Evolutionary conservation across 2,797 vertebrate species (phyloP).

Genomic region (Crocodylus rhombifer): DNA sequence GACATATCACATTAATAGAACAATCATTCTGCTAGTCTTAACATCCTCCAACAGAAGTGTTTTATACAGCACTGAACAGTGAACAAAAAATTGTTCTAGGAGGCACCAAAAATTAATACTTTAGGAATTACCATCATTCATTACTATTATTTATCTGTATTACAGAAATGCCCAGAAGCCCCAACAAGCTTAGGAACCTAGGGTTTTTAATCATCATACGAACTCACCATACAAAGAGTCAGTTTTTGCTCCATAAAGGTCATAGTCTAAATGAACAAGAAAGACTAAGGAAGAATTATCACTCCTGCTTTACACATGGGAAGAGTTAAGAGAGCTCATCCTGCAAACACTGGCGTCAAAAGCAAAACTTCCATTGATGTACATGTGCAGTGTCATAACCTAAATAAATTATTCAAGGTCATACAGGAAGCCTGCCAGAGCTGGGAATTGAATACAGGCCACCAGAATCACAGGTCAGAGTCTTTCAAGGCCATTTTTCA

Average conservation of each 20-base stretch:
- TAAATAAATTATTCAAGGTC: background rate
- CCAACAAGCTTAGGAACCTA: slow-evolving; percentile 12
- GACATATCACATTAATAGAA: background rate
- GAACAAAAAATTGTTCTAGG: background rate
- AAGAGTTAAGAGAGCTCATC: background rate
- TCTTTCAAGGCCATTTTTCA: background rate
- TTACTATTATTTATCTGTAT: background rate
- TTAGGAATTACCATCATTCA: background rate
- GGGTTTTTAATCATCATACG: slow-evolving; percentile 1
- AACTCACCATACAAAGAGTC: slow-evolving; percentile 16
- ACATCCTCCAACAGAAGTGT: background rate
- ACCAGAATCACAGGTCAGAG: background rate
- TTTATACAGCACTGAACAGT: background rate
- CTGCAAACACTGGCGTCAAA: background rate
- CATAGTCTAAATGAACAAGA: slow-evolving; percentile 31
- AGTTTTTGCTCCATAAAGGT: background rate
- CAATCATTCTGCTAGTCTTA: background rate
- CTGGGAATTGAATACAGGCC: background rate
- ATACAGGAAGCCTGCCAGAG: background rate
- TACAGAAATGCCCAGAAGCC: background rate
- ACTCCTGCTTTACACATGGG: background rate
- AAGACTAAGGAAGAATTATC: background rate
- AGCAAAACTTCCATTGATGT: background rate
- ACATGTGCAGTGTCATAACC: background rate
- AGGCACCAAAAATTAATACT: background rate